These are phyloP conservation scores for Tokudaia tokunoshimensis DNA, from an alignment of 2,797 vertebrate species.

Conservation along the genomic window DNA sequence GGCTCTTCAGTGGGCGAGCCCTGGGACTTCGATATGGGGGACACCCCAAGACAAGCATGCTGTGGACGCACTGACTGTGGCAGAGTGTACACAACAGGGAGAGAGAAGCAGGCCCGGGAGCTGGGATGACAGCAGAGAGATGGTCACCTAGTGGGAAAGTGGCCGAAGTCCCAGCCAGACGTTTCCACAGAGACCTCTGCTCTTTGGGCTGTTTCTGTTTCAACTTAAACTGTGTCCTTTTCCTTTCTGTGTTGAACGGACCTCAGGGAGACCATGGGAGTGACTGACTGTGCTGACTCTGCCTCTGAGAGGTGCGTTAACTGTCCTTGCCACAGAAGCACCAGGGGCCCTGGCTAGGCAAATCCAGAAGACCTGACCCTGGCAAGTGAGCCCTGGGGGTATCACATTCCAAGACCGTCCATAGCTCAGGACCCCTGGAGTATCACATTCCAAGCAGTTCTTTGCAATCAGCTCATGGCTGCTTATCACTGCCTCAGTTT, in stretches of 20 bases:
- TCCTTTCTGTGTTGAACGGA: not conserved
- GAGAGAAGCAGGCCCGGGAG: accelerated
- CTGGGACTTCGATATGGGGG: not conserved
- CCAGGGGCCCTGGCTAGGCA: too few species aligned
- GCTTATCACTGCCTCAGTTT: not conserved
- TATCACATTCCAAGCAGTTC: not conserved
- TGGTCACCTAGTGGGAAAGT: not conserved
- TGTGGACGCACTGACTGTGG: not conserved
- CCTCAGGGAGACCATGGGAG: not conserved
- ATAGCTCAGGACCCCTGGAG: not conserved
- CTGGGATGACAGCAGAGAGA: not conserved
- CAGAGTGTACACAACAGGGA: not conserved
- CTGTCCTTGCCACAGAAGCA: not conserved
- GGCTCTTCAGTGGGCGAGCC: not conserved
- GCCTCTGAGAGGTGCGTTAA: not conserved
- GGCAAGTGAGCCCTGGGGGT: not conserved
- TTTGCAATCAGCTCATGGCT: not conserved
- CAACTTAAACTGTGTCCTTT: not conserved
- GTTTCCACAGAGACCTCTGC: not conserved
- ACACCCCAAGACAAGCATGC: not conserved
- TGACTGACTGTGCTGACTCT: not conserved
- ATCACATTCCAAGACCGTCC: not conserved
- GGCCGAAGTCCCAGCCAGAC: not conserved
- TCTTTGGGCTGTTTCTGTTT: not conserved
- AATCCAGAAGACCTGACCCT: not conserved